Evolutionary conservation across 2,888 invertebrate genomes (phyloP).

Genomic region (Caradrina clavipalpis): DNA sequence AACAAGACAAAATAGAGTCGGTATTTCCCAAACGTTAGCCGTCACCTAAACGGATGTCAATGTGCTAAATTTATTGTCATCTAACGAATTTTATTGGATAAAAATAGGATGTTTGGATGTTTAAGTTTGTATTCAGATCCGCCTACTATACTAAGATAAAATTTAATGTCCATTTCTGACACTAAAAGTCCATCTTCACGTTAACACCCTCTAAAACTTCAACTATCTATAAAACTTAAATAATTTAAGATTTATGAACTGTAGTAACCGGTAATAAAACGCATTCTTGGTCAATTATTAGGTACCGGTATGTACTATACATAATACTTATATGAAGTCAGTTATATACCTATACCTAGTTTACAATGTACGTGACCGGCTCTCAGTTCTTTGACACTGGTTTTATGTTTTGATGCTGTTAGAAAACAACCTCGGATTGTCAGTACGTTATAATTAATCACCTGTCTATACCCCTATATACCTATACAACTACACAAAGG

Average conservation of each 20-base stretch:
- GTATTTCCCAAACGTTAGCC: constrained; percentile 67
- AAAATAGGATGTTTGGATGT: constrained; percentile 38
- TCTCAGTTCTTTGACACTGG: constrained; percentile 49
- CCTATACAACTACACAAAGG: not conserved
- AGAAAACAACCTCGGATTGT: constrained; percentile 30
- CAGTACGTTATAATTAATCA: not conserved
- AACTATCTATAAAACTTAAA: not conserved
- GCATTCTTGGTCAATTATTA: constrained; percentile 3
- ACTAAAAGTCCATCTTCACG: not conserved
- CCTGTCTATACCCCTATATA: not conserved
- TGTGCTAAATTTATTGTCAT: constrained; percentile 64
- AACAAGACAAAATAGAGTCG: constrained; percentile 43
- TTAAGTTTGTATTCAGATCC: constrained; percentile 10
- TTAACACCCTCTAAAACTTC: not conserved
- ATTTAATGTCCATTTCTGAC: no score
- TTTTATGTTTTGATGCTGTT: constrained; percentile 59
- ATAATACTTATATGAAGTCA: not conserved
- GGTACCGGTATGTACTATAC: not conserved
- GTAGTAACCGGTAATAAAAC: not conserved
- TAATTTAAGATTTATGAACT: constrained; percentile 7
- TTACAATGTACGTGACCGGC: constrained; percentile 26
- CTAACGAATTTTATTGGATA: constrained; percentile 32
- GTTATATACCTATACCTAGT: not conserved
- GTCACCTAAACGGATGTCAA: constrained; percentile 65
- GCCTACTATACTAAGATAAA: not conserved